A percentile compares a stretch with the other conserved stretches of the same genome.
These are phyloP conservation scores for Sphinx pinastri DNA, from an alignment of 2,888 invertebrate species.

Conservation along the genomic window DNA sequence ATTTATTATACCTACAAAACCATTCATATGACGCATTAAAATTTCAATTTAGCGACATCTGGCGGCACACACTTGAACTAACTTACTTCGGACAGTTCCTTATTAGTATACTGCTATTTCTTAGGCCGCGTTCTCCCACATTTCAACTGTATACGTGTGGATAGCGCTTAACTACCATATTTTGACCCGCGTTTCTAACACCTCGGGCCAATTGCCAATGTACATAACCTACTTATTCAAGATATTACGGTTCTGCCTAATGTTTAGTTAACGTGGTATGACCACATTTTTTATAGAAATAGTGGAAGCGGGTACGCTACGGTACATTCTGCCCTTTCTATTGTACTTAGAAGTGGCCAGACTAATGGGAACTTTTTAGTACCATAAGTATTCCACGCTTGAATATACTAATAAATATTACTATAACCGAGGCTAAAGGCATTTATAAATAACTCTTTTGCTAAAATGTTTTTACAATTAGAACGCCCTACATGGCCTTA, in stretches of 20 bases:
- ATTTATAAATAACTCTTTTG: too few species aligned
- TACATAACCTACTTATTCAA: conserved; percentile 24
- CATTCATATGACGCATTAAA: too few species aligned
- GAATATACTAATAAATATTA: too few species aligned
- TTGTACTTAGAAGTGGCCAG: not conserved
- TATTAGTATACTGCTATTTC: not conserved
- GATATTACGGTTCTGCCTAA: not conserved
- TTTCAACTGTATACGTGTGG: conserved; percentile 1
- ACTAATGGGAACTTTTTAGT: not conserved
- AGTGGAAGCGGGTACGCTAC: not conserved
- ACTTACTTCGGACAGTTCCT: not conserved
- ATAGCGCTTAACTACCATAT: conserved; percentile 15
- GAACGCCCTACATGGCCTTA: too few species aligned
- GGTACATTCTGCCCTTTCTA: not conserved
- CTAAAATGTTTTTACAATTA: too few species aligned
- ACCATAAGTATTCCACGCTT: not conserved
- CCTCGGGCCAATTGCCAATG: conserved; percentile 32
- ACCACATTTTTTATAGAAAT: conserved; percentile 21
- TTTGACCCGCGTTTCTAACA: conserved; percentile 17
- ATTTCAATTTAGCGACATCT: not conserved
- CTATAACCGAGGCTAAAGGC: too few species aligned
- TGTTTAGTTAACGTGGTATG: not conserved
- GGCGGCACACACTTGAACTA: not conserved
- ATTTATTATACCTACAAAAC: too few species aligned
- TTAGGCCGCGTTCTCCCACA: not conserved